A percentile compares a stretch with the other conserved stretches of the same genome.
phyloP scores from a whole-genome alignment of 2,888 invertebrate species.

The Dolomedes plantarius region DNA sequence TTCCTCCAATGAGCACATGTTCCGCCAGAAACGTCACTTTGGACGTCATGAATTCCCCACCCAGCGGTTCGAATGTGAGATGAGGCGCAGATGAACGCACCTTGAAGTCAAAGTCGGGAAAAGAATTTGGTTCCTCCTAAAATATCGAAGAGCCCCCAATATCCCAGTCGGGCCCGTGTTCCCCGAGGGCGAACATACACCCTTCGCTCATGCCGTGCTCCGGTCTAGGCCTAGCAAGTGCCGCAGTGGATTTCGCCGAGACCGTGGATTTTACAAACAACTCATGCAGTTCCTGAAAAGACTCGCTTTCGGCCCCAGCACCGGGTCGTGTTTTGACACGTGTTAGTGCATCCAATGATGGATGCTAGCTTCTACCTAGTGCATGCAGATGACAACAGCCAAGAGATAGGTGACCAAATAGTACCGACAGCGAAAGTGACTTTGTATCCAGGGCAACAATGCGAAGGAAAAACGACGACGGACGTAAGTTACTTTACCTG shows the following conservation, averaged over 20 bases:
- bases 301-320: slow-evolving; percentile 21
- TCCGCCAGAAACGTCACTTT: slow-evolving; percentile 17
- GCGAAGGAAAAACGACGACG: not conserved
- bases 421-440: slow-evolving; percentile 46
- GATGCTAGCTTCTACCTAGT: slow-evolving; percentile 61
- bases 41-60: slow-evolving; percentile 49
- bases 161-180: slow-evolving; percentile 44
- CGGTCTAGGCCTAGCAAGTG: slow-evolving; percentile 20
- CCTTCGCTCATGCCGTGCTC: slow-evolving; percentile 34
- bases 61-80: slow-evolving; percentile 49
- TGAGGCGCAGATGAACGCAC: slow-evolving; percentile 33
- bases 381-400: slow-evolving; percentile 42
- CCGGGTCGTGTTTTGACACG: slow-evolving; percentile 21
- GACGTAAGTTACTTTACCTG: slow-evolving; percentile 46
- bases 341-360: slow-evolving; percentile 55
- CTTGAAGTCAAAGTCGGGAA: slow-evolving; percentile 47
- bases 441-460: slow-evolving; percentile 1
- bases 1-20: slow-evolving; percentile 23
- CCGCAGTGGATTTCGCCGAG: slow-evolving; percentile 17
- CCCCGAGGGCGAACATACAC: slow-evolving; percentile 49
- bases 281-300: slow-evolving; percentile 19
- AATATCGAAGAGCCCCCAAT: slow-evolving; percentile 45
- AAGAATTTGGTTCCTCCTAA: slow-evolving; percentile 33
- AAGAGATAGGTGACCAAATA: slow-evolving; percentile 56
- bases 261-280: not conserved